Evolutionary conservation across 2,888 invertebrate genomes (phyloP).

Genomic region (Hemaris fuciformis): DNA sequence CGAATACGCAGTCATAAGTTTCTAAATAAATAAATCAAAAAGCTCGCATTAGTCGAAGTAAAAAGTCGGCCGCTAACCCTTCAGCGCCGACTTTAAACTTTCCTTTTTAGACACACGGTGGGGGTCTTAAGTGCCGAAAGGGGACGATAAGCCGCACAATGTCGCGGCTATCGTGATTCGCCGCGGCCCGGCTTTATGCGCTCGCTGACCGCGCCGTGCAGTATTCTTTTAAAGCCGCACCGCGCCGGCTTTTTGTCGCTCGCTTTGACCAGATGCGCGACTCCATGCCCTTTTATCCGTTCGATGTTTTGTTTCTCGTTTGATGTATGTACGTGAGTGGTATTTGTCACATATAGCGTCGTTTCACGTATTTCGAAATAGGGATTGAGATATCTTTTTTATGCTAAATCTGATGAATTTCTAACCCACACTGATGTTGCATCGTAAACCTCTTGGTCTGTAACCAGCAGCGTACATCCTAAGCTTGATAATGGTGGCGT

Average conservation of each 20-base stretch:
- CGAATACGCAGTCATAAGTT: too few relatives aligned
- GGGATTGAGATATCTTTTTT: too few relatives aligned
- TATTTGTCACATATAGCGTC: too few relatives aligned
- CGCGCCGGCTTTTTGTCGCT: constrained; percentile 31
- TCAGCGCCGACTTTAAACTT: constrained; percentile 33
- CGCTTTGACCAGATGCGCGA: constrained; percentile 26
- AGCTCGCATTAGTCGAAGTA: constrained; percentile 2
- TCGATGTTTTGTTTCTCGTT: background rate
- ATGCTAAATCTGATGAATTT: too few relatives aligned
- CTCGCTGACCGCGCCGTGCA: constrained; percentile 34
- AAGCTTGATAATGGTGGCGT: too few relatives aligned
- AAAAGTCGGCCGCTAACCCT: background rate
- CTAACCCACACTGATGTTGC: too few relatives aligned
- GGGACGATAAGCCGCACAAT: constrained; percentile 37
- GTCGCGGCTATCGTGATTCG: constrained; percentile 40
- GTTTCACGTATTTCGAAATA: too few relatives aligned
- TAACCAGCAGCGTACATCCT: too few relatives aligned
- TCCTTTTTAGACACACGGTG: constrained; percentile 36
- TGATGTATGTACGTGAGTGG: background rate
- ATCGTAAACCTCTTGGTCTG: too few relatives aligned
- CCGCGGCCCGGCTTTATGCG: constrained; percentile 18
- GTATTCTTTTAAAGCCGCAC: constrained; percentile 38
- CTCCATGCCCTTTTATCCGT: background rate
- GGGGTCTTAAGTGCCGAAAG: constrained; percentile 37
- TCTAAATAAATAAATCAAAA: constrained; percentile 1